Evolutionary conservation across 2,113 vertebrate species (phyloP).

Genomic region (Poeciliopsis occidentalis): DNA sequence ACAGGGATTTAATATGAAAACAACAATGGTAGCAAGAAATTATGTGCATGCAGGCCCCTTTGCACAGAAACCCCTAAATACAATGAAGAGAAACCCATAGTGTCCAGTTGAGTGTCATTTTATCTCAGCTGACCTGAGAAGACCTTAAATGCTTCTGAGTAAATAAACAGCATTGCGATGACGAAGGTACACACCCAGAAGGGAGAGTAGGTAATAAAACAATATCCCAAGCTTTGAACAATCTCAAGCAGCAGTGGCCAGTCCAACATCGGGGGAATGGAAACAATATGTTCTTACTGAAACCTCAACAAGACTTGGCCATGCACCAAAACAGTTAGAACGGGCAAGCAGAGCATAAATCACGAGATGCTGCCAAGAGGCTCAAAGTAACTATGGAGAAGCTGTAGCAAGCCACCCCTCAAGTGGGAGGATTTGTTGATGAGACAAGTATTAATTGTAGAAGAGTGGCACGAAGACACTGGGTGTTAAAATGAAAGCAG

Average conservation of each 20-base stretch:
- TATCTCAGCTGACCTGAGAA: background rate
- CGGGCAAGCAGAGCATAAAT: background rate
- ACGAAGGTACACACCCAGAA: background rate
- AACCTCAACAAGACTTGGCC: background rate
- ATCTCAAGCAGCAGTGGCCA: background rate
- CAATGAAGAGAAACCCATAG: no score
- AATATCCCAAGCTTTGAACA: background rate
- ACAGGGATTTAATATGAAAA: no score
- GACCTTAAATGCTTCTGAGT: background rate
- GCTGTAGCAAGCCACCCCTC: background rate
- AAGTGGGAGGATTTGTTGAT: no score
- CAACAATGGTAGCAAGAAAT: no score
- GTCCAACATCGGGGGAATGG: background rate
- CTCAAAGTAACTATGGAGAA: background rate
- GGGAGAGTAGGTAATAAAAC: background rate
- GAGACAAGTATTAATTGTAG: no score
- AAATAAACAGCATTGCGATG: background rate
- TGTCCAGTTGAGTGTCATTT: no score
- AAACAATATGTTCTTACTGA: background rate
- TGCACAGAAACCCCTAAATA: no score
- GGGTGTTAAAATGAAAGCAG: no score
- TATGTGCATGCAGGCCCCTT: no score
- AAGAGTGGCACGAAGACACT: no score
- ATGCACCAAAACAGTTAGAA: background rate
- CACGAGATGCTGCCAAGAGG: background rate